These are phyloP conservation scores for Rhyacichthys aspro DNA, from an alignment of 2,797 vertebrate genomes.

Conservation along the genomic window DNA sequence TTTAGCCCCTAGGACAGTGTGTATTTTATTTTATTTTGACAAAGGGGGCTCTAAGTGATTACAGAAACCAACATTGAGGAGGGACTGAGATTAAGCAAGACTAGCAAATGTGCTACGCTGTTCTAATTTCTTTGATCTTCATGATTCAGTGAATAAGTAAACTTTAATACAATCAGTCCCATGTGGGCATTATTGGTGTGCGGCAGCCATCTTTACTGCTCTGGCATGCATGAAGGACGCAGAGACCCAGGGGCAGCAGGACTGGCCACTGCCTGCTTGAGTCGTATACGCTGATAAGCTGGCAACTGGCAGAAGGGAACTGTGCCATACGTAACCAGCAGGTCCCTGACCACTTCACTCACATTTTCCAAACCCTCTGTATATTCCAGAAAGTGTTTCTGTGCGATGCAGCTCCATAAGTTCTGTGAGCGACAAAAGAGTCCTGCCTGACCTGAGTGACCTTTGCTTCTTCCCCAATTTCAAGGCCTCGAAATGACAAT, in stretches of 20 bases:
- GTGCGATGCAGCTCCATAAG: constrained; percentile 13
- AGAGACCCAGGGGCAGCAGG: constrained; percentile 58
- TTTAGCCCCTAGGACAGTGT: neutral
- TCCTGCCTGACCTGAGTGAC: constrained; percentile 44
- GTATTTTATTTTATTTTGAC: constrained; percentile 11
- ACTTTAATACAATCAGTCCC: constrained; percentile 69
- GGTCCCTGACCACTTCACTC: constrained; percentile 63
- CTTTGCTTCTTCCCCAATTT: constrained; percentile 21
- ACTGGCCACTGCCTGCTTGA: constrained; percentile 60
- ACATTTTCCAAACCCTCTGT: constrained; percentile 67
- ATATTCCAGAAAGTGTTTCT: constrained; percentile 12
- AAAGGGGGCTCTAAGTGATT: constrained; percentile 27
- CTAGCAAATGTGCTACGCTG: constrained; percentile 22
- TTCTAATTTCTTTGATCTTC: constrained; percentile 39
- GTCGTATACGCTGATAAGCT: constrained; percentile 74
- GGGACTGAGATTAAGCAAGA: constrained; percentile 14
- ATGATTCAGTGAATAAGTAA: constrained; percentile 33
- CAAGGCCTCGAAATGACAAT: constrained; percentile 20
- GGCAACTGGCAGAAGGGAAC: constrained; percentile 54
- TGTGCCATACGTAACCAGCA: constrained; percentile 60
- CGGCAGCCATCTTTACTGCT: constrained; percentile 52
- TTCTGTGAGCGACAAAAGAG: constrained; percentile 35
- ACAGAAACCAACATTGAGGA: constrained; percentile 13
- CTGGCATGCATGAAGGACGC: constrained; percentile 59
- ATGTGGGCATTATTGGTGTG: constrained; percentile 70